phyloP scores from a whole-genome alignment of 2,888 invertebrate species.

The Tetramorium bicarinatum region DNA sequence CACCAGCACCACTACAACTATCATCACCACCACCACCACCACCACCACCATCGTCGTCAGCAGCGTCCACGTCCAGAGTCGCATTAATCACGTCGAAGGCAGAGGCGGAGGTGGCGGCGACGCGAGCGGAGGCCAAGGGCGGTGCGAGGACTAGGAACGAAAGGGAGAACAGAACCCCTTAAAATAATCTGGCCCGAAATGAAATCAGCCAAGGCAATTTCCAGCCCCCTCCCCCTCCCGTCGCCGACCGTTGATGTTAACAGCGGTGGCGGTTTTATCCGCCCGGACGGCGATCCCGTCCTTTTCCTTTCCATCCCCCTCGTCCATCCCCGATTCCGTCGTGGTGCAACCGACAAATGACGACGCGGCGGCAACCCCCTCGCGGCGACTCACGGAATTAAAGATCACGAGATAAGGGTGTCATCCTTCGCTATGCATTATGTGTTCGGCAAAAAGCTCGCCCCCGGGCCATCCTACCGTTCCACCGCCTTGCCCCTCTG shows the following conservation, averaged over 20 bases:
- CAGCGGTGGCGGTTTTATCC: conserved; percentile 76
- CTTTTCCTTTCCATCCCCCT: conserved; percentile 51
- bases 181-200: conserved; percentile 86
- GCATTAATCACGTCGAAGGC: conserved; percentile 84
- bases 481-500: conserved; percentile 36
- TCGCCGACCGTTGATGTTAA: conserved; percentile 74
- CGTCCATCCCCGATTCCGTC: conserved; percentile 70
- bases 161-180: conserved; percentile 75
- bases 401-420: conserved; percentile 85
- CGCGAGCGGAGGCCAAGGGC: conserved; percentile 33
- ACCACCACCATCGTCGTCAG: conserved; percentile 10
- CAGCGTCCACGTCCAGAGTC: conserved; percentile 78
- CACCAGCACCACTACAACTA: not conserved
- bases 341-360: conserved; percentile 85
- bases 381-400: conserved; percentile 84
- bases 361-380: conserved; percentile 81
- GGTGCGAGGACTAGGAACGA: conserved; percentile 28
- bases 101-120: conserved; percentile 59
- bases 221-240: conserved; percentile 76
- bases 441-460: conserved; percentile 82
- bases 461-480: conserved; percentile 70
- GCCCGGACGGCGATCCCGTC: conserved; percentile 54
- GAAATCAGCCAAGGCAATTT: conserved; percentile 86
- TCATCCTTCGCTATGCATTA: conserved; percentile 84
- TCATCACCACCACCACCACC: not conserved